These are phyloP conservation scores for Lerista edwardsae DNA, from an alignment of 2,797 vertebrate genomes.

Conservation along the genomic window DNA sequence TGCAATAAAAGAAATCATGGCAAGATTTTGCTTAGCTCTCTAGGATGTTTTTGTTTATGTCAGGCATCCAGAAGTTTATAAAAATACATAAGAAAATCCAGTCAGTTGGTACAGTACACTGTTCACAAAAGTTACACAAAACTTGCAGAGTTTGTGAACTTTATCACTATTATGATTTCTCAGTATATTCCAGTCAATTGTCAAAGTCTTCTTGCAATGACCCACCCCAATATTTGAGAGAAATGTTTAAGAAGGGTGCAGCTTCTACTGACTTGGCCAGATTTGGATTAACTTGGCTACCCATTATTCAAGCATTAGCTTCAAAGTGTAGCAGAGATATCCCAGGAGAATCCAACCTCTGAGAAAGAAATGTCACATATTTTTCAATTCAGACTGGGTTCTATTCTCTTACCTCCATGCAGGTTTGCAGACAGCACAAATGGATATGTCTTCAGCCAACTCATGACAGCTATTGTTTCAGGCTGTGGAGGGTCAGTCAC, in stretches of 20 bases:
- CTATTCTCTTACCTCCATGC: constrained; percentile 86
- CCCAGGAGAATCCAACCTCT: background rate
- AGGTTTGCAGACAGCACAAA: constrained; percentile 97
- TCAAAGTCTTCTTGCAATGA: background rate
- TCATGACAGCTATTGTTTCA: constrained; percentile 93
- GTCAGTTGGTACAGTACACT: background rate
- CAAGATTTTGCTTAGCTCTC: constrained; percentile 4
- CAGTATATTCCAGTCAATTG: background rate
- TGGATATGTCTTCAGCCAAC: constrained; percentile 85
- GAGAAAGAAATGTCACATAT: no score
- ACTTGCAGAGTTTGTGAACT: background rate
- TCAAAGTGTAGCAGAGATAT: accelerated
- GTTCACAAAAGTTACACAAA: background rate
- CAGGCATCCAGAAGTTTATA: accelerated
- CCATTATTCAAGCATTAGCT: background rate
- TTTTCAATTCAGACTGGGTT: background rate
- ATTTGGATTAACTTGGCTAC: accelerated
- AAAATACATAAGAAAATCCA: background rate
- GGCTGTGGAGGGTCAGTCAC: constrained; percentile 88
- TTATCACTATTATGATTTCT: background rate
- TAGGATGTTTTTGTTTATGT: background rate
- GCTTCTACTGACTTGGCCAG: background rate
- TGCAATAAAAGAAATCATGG: constrained; percentile 38
- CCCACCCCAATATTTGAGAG: no score
- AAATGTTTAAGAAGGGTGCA: background rate